Base-by-base conservation (phyloP, 2,888 invertebrate genomes). In the Cheilosia soror region DNA sequence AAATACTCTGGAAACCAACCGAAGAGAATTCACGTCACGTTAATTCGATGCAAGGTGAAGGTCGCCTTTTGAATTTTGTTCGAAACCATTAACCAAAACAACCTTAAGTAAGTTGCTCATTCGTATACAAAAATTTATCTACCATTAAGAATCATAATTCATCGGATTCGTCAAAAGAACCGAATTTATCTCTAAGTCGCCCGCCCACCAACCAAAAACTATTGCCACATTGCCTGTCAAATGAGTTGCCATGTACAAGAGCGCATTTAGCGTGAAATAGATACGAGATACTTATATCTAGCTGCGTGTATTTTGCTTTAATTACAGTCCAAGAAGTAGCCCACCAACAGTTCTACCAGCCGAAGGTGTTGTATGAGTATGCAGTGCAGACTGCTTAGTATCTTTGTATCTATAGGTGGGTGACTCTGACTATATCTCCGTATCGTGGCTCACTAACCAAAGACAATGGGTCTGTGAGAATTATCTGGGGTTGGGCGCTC, bases 231-330 rank as follows among this genome's bases (percentile, higher is more conserved):
- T 44, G 40, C 27, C 55, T 47, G 80, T 69, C 55, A 51, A 40
- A 49, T 55, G 57, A 25, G 66, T 68, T 68, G 66, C 62, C 78
- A 83, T 68, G 83, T 68, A 63, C 51, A 49, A 49, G 60, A 77
- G 65, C 65, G 71, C 65, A 47, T 66, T 60, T 20, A 60, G 53
- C 69, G 72, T 78, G 78, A 78, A 66, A 63, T 51, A 63, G 73
- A 73, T 66, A 49, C 33, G 37, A 66, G 63, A 42, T 58, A 63
- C 69, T 20, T 15, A 47, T 27, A 51, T 13, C 13, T 27, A 51
- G 27, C 78, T 83, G 83, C 78, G 78, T 78, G 73, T 51, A 63
- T 62, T 51, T 73, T 68, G 68, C 47, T 62, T 72, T 78, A 78
- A 83, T 83, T 69, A 33, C 68, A 72, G 58, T 13, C 60, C 60